phyloP scores from a whole-genome alignment of 2,888 invertebrate genomes.

The Chirona hameri region DNA sequence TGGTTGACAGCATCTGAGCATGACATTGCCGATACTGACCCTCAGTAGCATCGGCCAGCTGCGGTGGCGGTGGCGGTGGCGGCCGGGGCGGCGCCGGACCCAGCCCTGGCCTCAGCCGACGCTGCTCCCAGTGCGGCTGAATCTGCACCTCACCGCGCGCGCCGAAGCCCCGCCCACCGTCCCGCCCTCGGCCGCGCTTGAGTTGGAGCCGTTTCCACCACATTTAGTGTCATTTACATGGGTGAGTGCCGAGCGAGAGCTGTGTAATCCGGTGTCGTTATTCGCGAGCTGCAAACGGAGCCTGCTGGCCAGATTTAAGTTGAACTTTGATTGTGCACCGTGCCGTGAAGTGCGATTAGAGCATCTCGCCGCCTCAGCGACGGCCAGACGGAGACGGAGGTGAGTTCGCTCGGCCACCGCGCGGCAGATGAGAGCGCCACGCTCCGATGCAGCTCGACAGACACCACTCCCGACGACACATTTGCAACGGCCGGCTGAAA shows the following conservation, averaged over 20 bases:
- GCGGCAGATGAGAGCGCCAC: not conserved
- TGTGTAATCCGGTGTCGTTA: conserved; percentile 29
- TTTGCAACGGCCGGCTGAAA: no score
- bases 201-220: conserved; percentile 28
- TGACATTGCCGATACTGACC: not conserved
- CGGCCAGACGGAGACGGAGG: not conserved
- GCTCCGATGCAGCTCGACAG: not conserved
- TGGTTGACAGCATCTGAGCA: not conserved
- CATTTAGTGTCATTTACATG: conserved; percentile 29
- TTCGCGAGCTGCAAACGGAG: conserved; percentile 7
- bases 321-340: conserved; percentile 27
- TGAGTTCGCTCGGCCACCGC: not conserved
- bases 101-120: not conserved
- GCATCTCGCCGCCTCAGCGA: not conserved
- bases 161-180: not conserved
- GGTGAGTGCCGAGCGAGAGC: conserved; percentile 23
- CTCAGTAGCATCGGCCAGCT: not conserved
- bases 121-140: not conserved
- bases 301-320: conserved; percentile 12
- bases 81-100: not conserved
- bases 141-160: not conserved
- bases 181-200: conserved; percentile 4
- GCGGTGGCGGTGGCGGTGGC: not conserved
- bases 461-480: no score
- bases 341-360: conserved; percentile 23